Percentiles rank a stretch among this genome's conserved stretches.
These are phyloP conservation scores for Reinhardtius hippoglossoides DNA, from an alignment of 2,113 vertebrate species.

Conservation along the genomic window DNA sequence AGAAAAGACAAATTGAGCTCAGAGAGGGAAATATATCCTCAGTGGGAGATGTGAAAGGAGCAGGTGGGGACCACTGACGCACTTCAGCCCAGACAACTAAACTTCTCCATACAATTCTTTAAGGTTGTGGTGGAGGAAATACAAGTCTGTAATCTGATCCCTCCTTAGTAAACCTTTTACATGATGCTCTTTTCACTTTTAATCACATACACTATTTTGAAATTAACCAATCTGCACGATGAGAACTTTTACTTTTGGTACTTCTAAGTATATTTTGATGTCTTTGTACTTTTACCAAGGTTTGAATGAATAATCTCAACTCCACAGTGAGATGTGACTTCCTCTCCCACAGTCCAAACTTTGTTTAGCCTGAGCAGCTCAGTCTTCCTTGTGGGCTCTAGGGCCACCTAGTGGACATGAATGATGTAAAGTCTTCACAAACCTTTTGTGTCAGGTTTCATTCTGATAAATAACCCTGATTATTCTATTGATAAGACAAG, in stretches of 20 bases:
- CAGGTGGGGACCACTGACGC: not conserved
- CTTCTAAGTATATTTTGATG: not conserved
- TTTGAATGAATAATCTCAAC: not conserved
- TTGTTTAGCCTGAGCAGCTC: not conserved
- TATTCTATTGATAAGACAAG: not conserved
- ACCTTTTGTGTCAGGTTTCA: too few relatives aligned
- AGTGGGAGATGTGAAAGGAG: not conserved
- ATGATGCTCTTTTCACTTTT: not conserved
- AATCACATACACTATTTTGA: not conserved
- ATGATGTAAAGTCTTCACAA: not conserved
- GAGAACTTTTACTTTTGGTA: not conserved
- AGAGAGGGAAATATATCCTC: not conserved
- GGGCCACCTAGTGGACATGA: constrained; percentile 55
- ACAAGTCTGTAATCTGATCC: too few relatives aligned
- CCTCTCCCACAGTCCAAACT: not conserved
- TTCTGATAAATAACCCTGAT: not conserved
- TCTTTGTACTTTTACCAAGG: not conserved
- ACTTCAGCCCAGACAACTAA: not conserved
- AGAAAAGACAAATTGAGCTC: not conserved
- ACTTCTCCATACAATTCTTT: not conserved
- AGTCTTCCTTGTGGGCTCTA: not conserved
- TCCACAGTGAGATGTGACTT: not conserved
- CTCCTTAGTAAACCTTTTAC: too few relatives aligned
- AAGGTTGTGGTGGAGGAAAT: not conserved
- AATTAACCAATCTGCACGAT: not conserved